Conservation (phyloP, 2,113 vertebrate species). For the Synodontis membranacea region DNA sequence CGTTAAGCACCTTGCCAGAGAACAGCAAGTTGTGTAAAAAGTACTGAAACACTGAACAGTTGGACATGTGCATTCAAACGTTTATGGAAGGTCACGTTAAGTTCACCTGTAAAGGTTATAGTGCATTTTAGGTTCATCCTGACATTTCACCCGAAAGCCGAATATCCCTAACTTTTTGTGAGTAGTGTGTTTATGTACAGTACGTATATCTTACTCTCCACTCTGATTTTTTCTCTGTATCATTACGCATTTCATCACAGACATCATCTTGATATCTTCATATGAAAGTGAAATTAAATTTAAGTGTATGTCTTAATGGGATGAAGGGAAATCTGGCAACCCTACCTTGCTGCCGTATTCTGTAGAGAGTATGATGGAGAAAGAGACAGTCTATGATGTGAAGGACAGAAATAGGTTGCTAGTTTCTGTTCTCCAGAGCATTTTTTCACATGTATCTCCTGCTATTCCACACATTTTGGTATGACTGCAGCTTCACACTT, state of each 20-base stretch:
- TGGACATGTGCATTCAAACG: too few relatives aligned
- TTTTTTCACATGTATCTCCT: background rate
- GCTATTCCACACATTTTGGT: slow-evolving; percentile 2
- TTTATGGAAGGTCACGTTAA: too few relatives aligned
- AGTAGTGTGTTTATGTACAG: too few relatives aligned
- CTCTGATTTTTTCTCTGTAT: background rate
- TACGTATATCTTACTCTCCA: background rate
- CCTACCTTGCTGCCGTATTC: background rate
- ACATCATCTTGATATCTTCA: background rate
- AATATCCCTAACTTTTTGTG: too few relatives aligned
- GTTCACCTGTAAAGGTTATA: too few relatives aligned
- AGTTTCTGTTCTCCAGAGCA: background rate
- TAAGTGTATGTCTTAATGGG: background rate
- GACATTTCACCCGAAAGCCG: too few relatives aligned
- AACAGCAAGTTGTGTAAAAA: too few relatives aligned
- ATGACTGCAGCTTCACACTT: slow-evolving; percentile 3
- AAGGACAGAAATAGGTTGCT: background rate
- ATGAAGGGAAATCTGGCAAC: background rate
- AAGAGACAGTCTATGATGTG: background rate
- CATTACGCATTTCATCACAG: background rate
- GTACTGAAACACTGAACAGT: too few relatives aligned
- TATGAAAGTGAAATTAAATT: background rate
- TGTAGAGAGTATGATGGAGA: background rate
- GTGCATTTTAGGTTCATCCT: too few relatives aligned
- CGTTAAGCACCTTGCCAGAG: too few relatives aligned